These are phyloP conservation scores for Toxonevra muliebris DNA, from an alignment of 2,888 invertebrate species.

Conservation along the genomic window DNA sequence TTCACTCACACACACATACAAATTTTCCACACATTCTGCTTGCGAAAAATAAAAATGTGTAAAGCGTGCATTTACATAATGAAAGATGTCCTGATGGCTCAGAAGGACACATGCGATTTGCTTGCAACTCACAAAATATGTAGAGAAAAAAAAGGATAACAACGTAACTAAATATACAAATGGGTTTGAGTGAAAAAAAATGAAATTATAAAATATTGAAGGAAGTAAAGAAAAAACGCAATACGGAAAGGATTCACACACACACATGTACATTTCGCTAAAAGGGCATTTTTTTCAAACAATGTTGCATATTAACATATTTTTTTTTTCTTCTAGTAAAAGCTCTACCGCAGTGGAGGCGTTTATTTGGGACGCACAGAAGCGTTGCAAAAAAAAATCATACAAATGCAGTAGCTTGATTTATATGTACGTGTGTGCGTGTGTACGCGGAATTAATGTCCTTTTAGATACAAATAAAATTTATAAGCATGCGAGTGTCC, in stretches of 20 bases:
- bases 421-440: constrained; percentile 31
- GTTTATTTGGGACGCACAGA: constrained; percentile 2
- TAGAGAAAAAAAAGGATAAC: not conserved
- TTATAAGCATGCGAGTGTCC: constrained; percentile 47
- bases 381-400: constrained; percentile 8
- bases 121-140: constrained; percentile 15
- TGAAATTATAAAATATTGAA: constrained; percentile 29
- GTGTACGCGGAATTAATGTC: constrained; percentile 51
- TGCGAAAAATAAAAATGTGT: constrained; percentile 40
- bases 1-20: not conserved
- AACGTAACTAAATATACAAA: not conserved
- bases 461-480: constrained; percentile 59
- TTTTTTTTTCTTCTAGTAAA: not conserved
- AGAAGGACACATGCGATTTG: constrained; percentile 29
- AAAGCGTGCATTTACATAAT: constrained; percentile 63
- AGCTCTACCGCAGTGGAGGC: constrained; percentile 1
- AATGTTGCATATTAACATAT: not conserved
- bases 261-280: not conserved
- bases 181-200: constrained; percentile 6
- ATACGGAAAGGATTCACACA: not conserved
- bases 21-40: not conserved
- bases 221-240: constrained; percentile 2
- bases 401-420: constrained; percentile 30
- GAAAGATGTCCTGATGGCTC: constrained; percentile 58
- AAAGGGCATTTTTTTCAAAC: too few species aligned